Evolutionary conservation across 2,888 invertebrate species (phyloP), one percentile per base, ranked within the genome.

Genomic region (Drosophila anceps): DNA sequence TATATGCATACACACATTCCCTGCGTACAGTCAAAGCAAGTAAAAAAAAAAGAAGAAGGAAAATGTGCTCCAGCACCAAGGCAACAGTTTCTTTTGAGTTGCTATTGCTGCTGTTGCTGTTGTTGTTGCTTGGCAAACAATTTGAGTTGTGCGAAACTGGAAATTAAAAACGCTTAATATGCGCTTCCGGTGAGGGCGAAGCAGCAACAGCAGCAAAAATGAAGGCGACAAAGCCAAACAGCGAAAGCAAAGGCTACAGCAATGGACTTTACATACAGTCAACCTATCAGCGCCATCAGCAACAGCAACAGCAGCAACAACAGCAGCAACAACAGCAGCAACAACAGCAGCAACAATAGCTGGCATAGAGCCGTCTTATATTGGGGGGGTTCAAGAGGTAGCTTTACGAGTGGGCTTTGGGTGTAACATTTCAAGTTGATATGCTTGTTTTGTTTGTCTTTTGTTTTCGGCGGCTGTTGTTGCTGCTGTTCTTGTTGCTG

Each of bases 161-260:
- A 88, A 87, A 89, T 89, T 87, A 86, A 86, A 87, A 87, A 84
- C 78, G 73, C 67, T 84, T 80, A 79, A 82, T 79, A 73, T 81
- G 77, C 76, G 82, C 85, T 86, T 86, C 89, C 89, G 87, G 81
- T 73, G 81, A 54, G 73, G 67, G 73, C 29, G 61, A 43, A 46
- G 27, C 31, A 54, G n/a, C 35, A 58, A 27, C 24, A 43, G 6
- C 13, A 31, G n/a, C 46, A 65, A 1, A 35, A 29, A 39, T 37
- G 57, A 35, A 44, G 50, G 50, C 43, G 63, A 69, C 69, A 59
- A 70, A 63, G 31, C 27, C 29, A 43, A 33, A 44, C 50, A 59
- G 58, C 69, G 59, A 70, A 70, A 31, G 31, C 31, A 46, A 41
- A 48, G 62, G 41, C 29, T 33, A 37, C 39, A 48, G 63, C 35